Conservation (phyloP, 2,113 vertebrate genomes). For the Coptodon rendalli region DNA sequence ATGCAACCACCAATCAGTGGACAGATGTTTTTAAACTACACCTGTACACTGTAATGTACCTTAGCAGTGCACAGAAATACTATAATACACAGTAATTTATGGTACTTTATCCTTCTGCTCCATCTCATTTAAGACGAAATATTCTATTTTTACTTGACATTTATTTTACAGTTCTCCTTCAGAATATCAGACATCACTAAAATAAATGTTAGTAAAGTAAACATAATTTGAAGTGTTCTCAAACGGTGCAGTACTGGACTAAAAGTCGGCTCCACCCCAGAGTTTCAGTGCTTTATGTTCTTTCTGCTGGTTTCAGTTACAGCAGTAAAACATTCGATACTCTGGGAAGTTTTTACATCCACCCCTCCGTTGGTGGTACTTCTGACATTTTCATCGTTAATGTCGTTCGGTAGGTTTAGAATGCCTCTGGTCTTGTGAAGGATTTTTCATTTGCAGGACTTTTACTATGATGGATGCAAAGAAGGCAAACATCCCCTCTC, state of each 20-base stretch:
- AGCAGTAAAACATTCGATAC: neutral
- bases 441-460: neutral
- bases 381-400: neutral
- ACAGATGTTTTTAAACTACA: neutral
- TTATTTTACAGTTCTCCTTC: neutral
- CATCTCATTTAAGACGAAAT: rapidly evolving
- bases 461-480: neutral
- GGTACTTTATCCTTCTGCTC: neutral
- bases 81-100: neutral
- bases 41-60: neutral
- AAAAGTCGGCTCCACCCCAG: neutral
- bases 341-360: neutral
- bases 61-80: neutral
- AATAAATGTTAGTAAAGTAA: neutral
- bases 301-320: neutral
- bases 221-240: neutral
- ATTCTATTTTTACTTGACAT: neutral
- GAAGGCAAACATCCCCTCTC: neutral
- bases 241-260: neutral
- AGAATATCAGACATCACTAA: neutral
- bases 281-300: neutral
- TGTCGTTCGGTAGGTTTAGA: rapidly evolving
- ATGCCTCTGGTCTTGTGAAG: rapidly evolving
- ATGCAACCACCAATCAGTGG: neutral
- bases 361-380: neutral